Percentiles rank a stretch among this genome's conserved stretches.
Evolutionary conservation across 2,797 vertebrate species (phyloP).

Genomic region (Apogon hyalosoma): DNA sequence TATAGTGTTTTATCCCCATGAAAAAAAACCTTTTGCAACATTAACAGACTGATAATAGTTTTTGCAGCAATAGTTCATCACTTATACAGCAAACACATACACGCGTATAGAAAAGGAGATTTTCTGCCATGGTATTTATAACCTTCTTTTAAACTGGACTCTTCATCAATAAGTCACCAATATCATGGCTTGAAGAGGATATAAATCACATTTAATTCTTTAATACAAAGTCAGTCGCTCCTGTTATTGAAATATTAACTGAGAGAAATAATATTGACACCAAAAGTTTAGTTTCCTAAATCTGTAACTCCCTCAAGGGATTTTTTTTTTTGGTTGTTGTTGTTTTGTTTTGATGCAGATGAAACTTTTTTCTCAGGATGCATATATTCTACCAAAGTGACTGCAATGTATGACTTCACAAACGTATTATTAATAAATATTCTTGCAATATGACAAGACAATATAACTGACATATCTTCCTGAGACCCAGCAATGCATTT

Average conservation of each 20-base stretch:
- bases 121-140: no score
- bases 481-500: neutral
- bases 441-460: constrained; percentile 24
- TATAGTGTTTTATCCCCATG: no score
- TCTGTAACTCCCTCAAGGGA: no score
- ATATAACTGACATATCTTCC: neutral
- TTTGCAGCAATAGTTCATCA: constrained; percentile 25
- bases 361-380: no score
- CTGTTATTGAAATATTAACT: neutral
- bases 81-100: neutral
- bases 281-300: neutral
- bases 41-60: constrained; percentile 33
- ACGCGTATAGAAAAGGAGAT: neutral
- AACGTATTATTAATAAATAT: constrained; percentile 16
- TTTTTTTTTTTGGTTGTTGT: neutral
- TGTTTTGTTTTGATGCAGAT: no score
- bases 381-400: neutral
- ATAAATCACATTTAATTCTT: no score
- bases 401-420: neutral
- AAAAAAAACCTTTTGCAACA: constrained; percentile 40
- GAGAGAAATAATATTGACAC: neutral
- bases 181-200: no score
- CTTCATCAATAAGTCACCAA: no score
- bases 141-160: no score
- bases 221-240: neutral